These are phyloP conservation scores for Drosophila ercepeae DNA, from an alignment of 1,140 invertebrate genomes.

Conservation along the genomic window DNA sequence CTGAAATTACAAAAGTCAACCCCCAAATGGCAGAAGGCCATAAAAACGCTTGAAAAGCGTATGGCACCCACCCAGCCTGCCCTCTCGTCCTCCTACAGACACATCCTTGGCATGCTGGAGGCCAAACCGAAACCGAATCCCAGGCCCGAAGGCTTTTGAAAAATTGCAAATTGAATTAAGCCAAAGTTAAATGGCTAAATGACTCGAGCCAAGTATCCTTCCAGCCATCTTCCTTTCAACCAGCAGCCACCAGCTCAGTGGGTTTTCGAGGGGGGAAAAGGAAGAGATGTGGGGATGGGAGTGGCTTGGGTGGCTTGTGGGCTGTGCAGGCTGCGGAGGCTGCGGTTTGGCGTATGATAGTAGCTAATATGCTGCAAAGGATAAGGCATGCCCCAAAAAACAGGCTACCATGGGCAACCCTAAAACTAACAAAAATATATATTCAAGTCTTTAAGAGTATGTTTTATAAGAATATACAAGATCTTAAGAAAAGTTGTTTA, in stretches of 20 bases:
- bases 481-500: no score
- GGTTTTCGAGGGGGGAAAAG: slow-evolving; percentile 3
- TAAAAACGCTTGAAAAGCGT: slow-evolving; percentile 79
- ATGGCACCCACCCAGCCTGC: slow-evolving; percentile 41
- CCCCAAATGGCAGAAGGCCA: slow-evolving; percentile 63
- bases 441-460: no score
- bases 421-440: not conserved
- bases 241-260: slow-evolving; percentile 34
- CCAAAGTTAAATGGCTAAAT: slow-evolving; percentile 83
- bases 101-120: slow-evolving; percentile 17
- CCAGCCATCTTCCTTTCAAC: slow-evolving; percentile 32
- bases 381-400: slow-evolving; percentile 43
- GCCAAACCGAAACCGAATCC: slow-evolving; percentile 21
- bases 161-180: slow-evolving; percentile 84
- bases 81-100: slow-evolving; percentile 1
- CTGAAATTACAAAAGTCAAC: slow-evolving; percentile 80
- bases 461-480: not conserved
- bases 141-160: slow-evolving; percentile 70
- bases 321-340: slow-evolving; percentile 66
- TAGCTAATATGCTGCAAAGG: slow-evolving; percentile 79
- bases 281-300: not conserved
- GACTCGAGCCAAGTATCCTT: slow-evolving; percentile 70
- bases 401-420: slow-evolving; percentile 37
- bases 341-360: slow-evolving; percentile 76
- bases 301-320: slow-evolving; percentile 13